Evolutionary conservation across 2,797 vertebrate species (phyloP).

Genomic region (Sardinella longiceps): DNA sequence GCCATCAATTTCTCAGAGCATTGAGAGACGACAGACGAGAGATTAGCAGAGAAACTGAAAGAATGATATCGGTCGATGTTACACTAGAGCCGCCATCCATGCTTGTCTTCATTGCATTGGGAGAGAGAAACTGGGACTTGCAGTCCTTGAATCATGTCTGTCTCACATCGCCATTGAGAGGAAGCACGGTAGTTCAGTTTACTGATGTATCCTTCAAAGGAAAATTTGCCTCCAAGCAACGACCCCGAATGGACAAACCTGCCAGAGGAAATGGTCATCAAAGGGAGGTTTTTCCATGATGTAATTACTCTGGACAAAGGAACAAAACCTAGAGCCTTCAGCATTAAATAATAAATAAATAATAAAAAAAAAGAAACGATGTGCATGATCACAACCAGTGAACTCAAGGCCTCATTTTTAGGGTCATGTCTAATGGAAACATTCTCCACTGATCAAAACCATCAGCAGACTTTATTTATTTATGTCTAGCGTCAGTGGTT

Average conservation of each 20-base stretch:
- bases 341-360: conserved; percentile 21
- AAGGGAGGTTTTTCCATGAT: conserved; percentile 19
- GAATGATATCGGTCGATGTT: not conserved
- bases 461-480: not conserved
- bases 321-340: conserved; percentile 18
- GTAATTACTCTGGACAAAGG: conserved; percentile 6
- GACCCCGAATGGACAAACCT: conserved; percentile 23
- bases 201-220: conserved; percentile 21
- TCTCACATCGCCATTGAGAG: not conserved
- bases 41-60: not conserved
- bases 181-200: not conserved
- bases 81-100: not conserved
- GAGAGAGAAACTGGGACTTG: not conserved
- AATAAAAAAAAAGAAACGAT: not conserved
- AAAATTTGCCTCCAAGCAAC: conserved; percentile 14
- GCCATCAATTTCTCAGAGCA: not conserved
- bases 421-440: not conserved
- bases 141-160: conserved; percentile 8
- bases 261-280: conserved; percentile 17
- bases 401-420: not conserved
- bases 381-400: not conserved
- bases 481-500: not conserved
- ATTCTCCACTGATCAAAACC: not conserved
- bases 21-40: not conserved
- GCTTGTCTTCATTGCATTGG: not conserved